Conservation (phyloP, 2,888 invertebrate species). For the Uloborus plumipes region DNA sequence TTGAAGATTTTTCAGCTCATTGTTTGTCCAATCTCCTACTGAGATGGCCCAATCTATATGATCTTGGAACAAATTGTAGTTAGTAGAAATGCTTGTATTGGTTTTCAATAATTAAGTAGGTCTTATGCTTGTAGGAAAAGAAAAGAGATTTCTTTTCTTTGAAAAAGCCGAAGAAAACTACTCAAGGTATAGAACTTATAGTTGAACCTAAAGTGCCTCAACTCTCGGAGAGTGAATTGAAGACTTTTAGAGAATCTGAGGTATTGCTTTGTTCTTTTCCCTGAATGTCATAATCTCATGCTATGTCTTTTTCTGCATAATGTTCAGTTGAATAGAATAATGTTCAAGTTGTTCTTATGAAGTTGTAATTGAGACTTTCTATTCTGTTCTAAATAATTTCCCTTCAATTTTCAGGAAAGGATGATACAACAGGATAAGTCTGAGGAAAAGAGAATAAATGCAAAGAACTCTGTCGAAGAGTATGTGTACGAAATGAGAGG, state of each 20-base stretch:
- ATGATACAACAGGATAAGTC: conserved; percentile 88
- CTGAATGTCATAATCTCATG: background rate
- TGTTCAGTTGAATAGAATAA: no score
- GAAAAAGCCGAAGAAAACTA: conserved; percentile 84
- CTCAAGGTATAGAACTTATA: conserved; percentile 87
- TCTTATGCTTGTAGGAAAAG: conserved; percentile 37
- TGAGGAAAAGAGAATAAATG: conserved; percentile 95
- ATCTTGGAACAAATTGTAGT: no score
- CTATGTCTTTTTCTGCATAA: background rate
- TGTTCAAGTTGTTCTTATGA: no score
- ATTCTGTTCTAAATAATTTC: background rate
- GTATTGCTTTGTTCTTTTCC: conserved; percentile 72
- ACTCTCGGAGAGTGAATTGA: conserved; percentile 80
- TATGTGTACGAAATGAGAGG: conserved; percentile 97
- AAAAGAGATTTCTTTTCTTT: conserved; percentile 65
- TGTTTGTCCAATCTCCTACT: no score
- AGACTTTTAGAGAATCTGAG: conserved; percentile 84
- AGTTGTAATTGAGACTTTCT: background rate
- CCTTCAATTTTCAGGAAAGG: conserved; percentile 75
- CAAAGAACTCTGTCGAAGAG: conserved; percentile 96
- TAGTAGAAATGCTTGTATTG: no score
- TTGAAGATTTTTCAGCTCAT: no score
- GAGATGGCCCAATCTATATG: no score
- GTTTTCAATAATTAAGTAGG: no score
- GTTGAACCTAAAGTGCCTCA: conserved; percentile 83